Evolutionary conservation across 2,888 invertebrate genomes (phyloP), one percentile per base, ranked within the genome.

Genomic region (Petrolisthes manimaculis): DNA sequence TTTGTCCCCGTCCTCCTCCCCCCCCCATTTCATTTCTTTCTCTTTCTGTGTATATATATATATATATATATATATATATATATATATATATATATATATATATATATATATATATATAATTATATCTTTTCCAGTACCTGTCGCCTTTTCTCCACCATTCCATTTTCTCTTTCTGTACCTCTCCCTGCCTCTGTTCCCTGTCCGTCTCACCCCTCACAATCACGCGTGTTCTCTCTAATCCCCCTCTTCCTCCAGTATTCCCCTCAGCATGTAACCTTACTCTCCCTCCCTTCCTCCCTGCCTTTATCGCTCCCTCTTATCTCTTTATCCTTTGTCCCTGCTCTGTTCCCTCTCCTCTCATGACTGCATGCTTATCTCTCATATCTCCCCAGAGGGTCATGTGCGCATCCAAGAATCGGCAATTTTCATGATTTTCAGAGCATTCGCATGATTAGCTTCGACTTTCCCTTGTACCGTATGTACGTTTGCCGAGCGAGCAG

Each of bases 1-100:
- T 12, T 61, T 61, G 9, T 12, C 61, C 61, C 14, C 61, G 6
- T 14, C 61, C 61, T 61, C 61, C 61, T 61, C 14, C 61, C 61
- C 61, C 14, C 61, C 61, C 61, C 14, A 6, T 61, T 5, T 80
- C 8, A 1, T 53, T 1, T 54, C 55, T 53, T 53, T 51, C 51
- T 79, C 51, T 51, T 14, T 79, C 18, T 79, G 54, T 51, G 24
- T 53, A 79, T 51, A 9, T 79, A 79, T 79, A 9, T 79, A 9
- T 51, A 8, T 53, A 77, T 77, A 14, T 77, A 77, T n/a, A 77
- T 21, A 77, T n/a, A n/a, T 77, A 77, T 24, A 77, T 21, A 24
- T 77, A 18, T 77, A 24, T 77, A 18, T 21, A 77, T 77, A 77
- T 21, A 77, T 77, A 12, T 24, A 77, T 21, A 77, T 18, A 77